phyloP scores from a whole-genome alignment of 2,888 invertebrate species.

The Mythimna lalbum region DNA sequence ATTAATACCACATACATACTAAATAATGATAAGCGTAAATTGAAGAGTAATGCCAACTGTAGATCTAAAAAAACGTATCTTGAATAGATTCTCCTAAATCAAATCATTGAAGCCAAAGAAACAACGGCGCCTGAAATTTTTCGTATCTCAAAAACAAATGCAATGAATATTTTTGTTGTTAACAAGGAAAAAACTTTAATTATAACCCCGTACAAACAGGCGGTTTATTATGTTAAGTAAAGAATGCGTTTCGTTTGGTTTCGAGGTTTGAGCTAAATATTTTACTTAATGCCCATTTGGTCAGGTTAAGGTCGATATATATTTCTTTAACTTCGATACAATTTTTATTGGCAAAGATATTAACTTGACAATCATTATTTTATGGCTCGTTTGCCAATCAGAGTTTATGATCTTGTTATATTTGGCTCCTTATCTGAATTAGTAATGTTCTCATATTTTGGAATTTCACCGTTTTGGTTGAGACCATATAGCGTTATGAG shows the following conservation, averaged over 20 bases:
- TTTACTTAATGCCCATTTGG: conserved; percentile 28
- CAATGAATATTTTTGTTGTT: not conserved
- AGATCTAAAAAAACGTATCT: conserved; percentile 3
- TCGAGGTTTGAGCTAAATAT: conserved; percentile 40
- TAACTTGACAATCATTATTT: conserved; percentile 47
- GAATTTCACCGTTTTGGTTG: not conserved
- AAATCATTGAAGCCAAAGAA: not conserved
- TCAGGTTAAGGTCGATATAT: conserved; percentile 41
- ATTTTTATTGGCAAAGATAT: conserved; percentile 35
- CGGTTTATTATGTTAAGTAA: conserved; percentile 31
- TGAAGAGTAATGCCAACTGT: not conserved
- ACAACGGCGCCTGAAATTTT: not conserved
- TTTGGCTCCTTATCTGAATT: conserved; percentile 38
- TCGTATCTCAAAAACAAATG: not conserved
- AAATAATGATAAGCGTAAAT: not conserved
- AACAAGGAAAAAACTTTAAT: conserved; percentile 18
- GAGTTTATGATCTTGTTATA: conserved; percentile 38
- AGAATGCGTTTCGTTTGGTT: conserved; percentile 19
- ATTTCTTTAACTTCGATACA: conserved; percentile 28
- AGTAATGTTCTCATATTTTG: not conserved
- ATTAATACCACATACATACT: not conserved
- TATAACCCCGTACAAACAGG: not conserved
- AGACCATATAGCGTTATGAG: not conserved
- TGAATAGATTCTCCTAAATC: not conserved
- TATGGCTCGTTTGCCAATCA: conserved; percentile 35